Base-by-base conservation (phyloP, 2,113 vertebrate genomes). In the Speoplatyrhinus poulsoni region DNA sequence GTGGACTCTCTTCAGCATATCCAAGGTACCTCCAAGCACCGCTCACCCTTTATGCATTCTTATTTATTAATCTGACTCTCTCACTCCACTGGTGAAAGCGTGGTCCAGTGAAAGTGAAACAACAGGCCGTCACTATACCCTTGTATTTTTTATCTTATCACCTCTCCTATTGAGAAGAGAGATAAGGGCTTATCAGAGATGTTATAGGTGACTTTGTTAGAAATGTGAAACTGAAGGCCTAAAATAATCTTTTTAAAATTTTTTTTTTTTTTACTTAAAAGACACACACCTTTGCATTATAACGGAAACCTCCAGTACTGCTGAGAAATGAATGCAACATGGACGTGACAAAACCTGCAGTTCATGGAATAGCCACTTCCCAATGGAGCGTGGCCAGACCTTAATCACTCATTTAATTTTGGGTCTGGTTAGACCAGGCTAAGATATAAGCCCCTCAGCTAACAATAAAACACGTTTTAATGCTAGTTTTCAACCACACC, bases 41-140 rank as follows among this genome's bases (percentile, higher is more conserved):
- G 71, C 70, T 82, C 79, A 70, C 75, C 87, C 73, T 85, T 88
- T 87, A 87, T 80, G 55, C 73, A 80, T 75, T 83, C 82, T 83
- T 86, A 90, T 90, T 87, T 92, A 89, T 87, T 87, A 89, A 86
- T 89, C 78, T 79, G 68, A 69, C 82, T 77, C 70, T 1, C 63
- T 72, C 78, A 70, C 78, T 78, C 33, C 60, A 87, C 73, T 61
- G 63, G 82, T 80, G 76, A 79, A 81, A 62, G 72, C 57, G 72
- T 69, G 60, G 79, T 71, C 63, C 52, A 50, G 76, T 76, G 66
- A 73, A 86, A 85, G 72, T 86, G 84, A 73, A 83, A 76, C 77
- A 76, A 70, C 26, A 32, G 12, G 16, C 60, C 53, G 64, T 60
- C 62, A 64, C 74, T 83, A 70, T 53, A 48, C 16, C 15, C 13